Conservation (phyloP, 2,797 vertebrate genomes). For the Siniperca scherzeri region DNA sequence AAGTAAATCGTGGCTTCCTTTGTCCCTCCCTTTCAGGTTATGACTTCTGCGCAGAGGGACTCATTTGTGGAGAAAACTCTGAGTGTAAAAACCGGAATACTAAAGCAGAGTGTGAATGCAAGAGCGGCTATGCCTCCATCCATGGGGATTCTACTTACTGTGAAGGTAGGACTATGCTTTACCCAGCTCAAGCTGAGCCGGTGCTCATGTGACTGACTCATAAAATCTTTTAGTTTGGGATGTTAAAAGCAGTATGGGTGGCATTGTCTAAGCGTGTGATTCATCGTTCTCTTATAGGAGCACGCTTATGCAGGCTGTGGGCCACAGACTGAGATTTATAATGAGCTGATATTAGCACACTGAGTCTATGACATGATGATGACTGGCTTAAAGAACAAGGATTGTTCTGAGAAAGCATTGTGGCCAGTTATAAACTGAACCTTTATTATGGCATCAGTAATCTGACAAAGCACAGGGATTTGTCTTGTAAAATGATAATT, state of each 20-base stretch:
- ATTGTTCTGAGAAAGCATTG: neutral
- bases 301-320: neutral
- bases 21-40: conserved; percentile 87
- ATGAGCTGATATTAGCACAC: conserved; percentile 11
- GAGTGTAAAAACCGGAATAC: conserved; percentile 95
- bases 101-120: conserved; percentile 94
- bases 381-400: neutral
- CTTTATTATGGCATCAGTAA: neutral
- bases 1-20: conserved; percentile 48
- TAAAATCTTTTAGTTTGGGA: neutral
- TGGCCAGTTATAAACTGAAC: conserved; percentile 4
- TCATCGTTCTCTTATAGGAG: conserved; percentile 1
- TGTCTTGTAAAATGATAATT: too few relatives aligned
- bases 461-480: neutral
- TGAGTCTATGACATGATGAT: conserved; percentile 11
- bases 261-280: conserved; percentile 8
- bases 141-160: conserved; percentile 93
- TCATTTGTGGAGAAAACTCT: conserved; percentile 95
- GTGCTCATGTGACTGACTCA: conserved; percentile 19
- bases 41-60: conserved; percentile 95
- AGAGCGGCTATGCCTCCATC: conserved; percentile 90
- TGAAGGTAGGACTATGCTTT: conserved; percentile 88
- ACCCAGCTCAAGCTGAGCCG: conserved; percentile 1
- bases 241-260: conserved; percentile 18
- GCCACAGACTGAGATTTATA: conserved; percentile 11